Evolutionary conservation across 2,797 vertebrate genomes (phyloP).

Genomic region (Toxotes lorentzi): DNA sequence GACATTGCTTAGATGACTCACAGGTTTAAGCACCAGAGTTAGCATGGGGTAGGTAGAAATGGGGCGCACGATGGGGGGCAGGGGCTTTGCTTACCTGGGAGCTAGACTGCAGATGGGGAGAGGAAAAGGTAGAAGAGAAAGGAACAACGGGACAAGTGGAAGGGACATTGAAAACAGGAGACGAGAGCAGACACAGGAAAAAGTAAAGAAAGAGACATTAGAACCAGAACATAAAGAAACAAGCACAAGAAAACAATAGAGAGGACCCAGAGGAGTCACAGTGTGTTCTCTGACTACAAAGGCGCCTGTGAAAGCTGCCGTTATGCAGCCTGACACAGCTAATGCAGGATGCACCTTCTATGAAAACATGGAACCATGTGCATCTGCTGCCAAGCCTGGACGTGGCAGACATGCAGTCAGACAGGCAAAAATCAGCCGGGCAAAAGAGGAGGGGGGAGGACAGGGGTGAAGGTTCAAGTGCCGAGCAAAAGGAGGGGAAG

Average conservation of each 20-base stretch:
- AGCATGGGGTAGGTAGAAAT: conserved; percentile 35
- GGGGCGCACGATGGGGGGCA: conserved; percentile 4
- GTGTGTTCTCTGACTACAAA: conserved; percentile 53
- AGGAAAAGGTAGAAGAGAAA: conserved; percentile 80
- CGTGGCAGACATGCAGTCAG: conserved; percentile 81
- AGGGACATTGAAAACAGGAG: conserved; percentile 64
- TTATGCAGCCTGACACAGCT: conserved; percentile 63
- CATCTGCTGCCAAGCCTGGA: conserved; percentile 76
- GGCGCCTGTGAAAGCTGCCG: conserved; percentile 45
- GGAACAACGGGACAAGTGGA: conserved; percentile 63
- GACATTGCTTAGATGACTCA: conserved; percentile 43
- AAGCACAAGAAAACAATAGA: conserved; percentile 54
- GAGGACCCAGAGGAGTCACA: conserved; percentile 49
- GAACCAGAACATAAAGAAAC: conserved; percentile 64
- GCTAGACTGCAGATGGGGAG: conserved; percentile 92
- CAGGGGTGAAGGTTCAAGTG: conserved; percentile 29
- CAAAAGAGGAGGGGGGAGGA: conserved; percentile 37
- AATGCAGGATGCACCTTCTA: conserved; percentile 80
- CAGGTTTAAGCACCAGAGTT: conserved; percentile 43
- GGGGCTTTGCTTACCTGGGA: conserved; percentile 90
- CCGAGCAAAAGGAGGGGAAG: conserved; percentile 51
- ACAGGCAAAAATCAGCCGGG: conserved; percentile 71
- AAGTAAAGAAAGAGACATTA: conserved; percentile 65
- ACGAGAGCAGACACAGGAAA: conserved; percentile 66
- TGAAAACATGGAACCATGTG: conserved; percentile 66